These are phyloP conservation scores for Malurus cyaneus DNA, from an alignment of 2,113 vertebrate species.

Conservation along the genomic window DNA sequence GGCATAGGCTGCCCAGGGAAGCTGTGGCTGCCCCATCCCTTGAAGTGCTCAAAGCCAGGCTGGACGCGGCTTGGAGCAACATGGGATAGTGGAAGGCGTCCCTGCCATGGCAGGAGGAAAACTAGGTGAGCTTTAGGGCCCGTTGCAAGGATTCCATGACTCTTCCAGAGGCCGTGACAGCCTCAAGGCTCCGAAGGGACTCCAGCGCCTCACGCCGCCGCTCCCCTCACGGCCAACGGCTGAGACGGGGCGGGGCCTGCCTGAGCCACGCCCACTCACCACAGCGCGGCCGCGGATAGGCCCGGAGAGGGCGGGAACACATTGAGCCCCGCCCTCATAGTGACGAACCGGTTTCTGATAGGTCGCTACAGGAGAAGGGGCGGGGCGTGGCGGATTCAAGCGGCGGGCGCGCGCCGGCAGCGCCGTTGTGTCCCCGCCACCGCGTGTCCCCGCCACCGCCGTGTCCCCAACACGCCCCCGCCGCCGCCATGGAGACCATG, in stretches of 20 bases:
- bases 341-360: rapidly evolving
- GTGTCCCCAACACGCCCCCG: too few relatives aligned
- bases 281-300: background rate
- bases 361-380: rapidly evolving
- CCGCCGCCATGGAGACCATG: background rate
- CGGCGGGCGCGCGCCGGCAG: rapidly evolving
- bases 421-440: too few relatives aligned
- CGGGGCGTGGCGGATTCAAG: background rate
- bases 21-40: background rate
- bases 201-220: rapidly evolving
- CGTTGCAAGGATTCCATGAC: background rate
- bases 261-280: rapidly evolving
- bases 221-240: background rate
- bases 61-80: background rate
- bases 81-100: too few relatives aligned
- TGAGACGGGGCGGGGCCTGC: rapidly evolving
- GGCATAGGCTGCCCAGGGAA: background rate
- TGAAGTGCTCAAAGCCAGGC: background rate
- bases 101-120: background rate
- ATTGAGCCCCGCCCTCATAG: rapidly evolving
- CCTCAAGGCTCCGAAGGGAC: rapidly evolving
- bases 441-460: rapidly evolving
- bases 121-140: background rate
- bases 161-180: background rate
- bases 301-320: background rate